Conservation (phyloP, 2,797 vertebrate species). For the Sarcoramphus papa region DNA sequence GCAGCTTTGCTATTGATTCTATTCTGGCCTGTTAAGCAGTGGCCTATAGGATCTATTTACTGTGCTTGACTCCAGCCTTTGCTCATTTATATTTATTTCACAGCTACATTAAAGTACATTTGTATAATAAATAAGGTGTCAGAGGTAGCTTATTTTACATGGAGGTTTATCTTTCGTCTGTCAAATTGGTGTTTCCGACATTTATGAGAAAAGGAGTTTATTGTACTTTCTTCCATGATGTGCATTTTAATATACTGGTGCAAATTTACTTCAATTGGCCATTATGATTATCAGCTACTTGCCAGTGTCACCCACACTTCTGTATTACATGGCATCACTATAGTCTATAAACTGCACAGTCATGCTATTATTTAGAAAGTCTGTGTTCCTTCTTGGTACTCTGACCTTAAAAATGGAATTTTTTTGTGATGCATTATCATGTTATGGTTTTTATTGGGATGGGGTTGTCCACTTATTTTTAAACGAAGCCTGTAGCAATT, state of each 20-base stretch:
- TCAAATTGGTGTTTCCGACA: background rate
- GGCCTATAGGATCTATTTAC: background rate
- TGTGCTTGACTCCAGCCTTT: background rate
- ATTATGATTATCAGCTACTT: background rate
- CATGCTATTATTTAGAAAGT: background rate
- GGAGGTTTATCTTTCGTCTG: background rate
- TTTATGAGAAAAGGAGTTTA: background rate
- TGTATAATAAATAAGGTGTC: background rate
- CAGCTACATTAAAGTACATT: background rate
- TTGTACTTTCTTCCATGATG: background rate
- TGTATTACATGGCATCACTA: background rate
- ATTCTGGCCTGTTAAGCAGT: background rate
- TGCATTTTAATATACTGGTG: background rate
- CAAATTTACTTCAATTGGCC: background rate
- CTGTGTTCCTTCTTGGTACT: background rate
- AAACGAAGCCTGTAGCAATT: background rate
- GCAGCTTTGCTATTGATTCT: background rate
- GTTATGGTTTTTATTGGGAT: background rate
- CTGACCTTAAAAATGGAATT: background rate
- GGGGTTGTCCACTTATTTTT: background rate
- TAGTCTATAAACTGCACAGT: background rate
- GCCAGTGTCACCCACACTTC: background rate
- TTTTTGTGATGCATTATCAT: background rate
- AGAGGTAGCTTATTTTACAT: background rate
- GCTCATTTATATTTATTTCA: background rate